Percentiles rank a stretch among this genome's conserved stretches.
These are phyloP conservation scores for Meteorus colon DNA, from an alignment of 2,888 invertebrate genomes.

Conservation along the genomic window DNA sequence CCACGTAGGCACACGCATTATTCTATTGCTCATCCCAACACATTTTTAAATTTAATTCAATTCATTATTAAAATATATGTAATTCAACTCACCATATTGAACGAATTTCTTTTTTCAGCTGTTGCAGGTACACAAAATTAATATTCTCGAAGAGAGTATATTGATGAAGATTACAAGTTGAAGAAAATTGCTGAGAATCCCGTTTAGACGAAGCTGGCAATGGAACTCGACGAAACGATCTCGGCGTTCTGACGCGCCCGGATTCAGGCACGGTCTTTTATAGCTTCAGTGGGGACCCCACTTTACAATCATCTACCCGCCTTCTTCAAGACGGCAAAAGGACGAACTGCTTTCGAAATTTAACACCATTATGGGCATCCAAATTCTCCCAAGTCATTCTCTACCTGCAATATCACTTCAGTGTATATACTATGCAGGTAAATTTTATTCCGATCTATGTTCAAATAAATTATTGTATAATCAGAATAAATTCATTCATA, in stretches of 20 bases:
- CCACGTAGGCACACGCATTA: conserved; percentile 6
- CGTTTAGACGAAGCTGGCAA: conserved; percentile 61
- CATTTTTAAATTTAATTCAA: conserved; percentile 6
- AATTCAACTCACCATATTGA: conserved; percentile 36
- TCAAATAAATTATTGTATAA: neutral
- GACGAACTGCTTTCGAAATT: neutral
- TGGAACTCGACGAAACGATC: conserved; percentile 62
- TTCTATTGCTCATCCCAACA: neutral
- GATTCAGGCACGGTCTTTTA: conserved; percentile 53
- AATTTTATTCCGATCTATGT: neutral
- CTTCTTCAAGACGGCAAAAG: conserved; percentile 5
- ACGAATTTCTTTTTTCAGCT: neutral
- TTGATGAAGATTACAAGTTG: neutral
- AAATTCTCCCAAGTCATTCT: neutral
- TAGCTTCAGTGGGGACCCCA: conserved; percentile 54
- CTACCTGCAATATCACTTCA: neutral
- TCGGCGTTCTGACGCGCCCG: conserved; percentile 54
- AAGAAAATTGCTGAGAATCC: conserved; percentile 3
- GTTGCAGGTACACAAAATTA: conserved; percentile 18
- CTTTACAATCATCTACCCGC: neutral
- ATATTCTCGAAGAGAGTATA: neutral
- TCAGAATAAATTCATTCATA: neutral
- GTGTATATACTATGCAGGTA: neutral
- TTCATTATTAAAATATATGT: neutral
- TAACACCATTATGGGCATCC: neutral